Evolutionary conservation across 2,888 invertebrate genomes (phyloP).

Genomic region (Xanthostigma xanthostigma): DNA sequence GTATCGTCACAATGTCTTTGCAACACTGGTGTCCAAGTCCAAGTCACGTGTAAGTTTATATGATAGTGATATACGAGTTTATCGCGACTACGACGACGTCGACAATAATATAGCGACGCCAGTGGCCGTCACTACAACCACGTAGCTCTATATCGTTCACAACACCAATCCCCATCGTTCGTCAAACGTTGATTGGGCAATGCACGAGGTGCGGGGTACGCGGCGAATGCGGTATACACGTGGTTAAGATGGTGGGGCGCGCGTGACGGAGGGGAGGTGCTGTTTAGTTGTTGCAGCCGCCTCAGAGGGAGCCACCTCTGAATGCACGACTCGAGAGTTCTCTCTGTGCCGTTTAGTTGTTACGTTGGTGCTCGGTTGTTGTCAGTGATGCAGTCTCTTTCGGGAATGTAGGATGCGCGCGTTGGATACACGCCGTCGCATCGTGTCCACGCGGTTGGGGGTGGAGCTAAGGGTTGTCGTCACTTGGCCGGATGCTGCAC

Average conservation of each 20-base stretch:
- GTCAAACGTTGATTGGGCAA: constrained; percentile 44
- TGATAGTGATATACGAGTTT: constrained; percentile 28
- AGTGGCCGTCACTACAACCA: neutral
- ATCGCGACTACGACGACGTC: constrained; percentile 26
- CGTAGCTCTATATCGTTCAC: constrained; percentile 30
- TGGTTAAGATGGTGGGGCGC: constrained; percentile 12
- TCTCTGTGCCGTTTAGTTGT: no score
- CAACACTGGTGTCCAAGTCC: constrained; percentile 8
- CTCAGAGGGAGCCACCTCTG: neutral
- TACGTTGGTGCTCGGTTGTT: neutral
- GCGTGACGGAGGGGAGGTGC: constrained; percentile 24
- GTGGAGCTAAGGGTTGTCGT: neutral
- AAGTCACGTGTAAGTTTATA: constrained; percentile 28
- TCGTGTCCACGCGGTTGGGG: neutral
- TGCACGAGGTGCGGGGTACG: constrained; percentile 21
- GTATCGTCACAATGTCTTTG: constrained; percentile 6
- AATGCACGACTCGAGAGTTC: no score
- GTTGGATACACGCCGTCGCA: neutral
- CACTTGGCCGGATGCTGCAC: neutral
- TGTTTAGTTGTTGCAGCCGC: neutral
- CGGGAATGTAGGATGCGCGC: neutral
- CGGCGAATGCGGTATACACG: constrained; percentile 9
- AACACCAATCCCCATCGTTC: constrained; percentile 31
- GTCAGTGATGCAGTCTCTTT: neutral
- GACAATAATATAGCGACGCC: no score